A percentile compares a stretch with the other conserved stretches of the same genome.
Conservation (phyloP, 1,140 invertebrate species). For the Ceratosolen solmsi region DNA sequence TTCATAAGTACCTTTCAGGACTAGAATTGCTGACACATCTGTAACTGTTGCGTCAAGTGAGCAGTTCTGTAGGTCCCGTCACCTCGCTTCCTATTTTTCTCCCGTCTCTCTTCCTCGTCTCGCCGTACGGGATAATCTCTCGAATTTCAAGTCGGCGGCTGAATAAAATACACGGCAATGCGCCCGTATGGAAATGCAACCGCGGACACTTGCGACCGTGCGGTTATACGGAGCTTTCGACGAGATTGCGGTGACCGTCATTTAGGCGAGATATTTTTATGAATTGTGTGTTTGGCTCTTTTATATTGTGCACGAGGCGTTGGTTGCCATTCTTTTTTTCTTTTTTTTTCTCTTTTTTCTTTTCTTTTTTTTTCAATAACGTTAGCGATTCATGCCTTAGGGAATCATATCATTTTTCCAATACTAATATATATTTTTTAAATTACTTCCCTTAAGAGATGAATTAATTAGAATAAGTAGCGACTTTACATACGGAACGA, state of each 20-base stretch:
- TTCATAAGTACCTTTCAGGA: constrained; percentile 19
- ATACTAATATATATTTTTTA: too few species aligned
- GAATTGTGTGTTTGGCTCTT: not conserved
- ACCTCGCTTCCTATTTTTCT: constrained; percentile 17
- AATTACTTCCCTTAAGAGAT: too few species aligned
- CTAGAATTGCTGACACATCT: not conserved
- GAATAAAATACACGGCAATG: not conserved
- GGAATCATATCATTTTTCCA: too few species aligned
- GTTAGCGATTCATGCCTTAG: too few species aligned
- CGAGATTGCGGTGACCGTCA: not conserved
- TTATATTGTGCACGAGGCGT: not conserved
- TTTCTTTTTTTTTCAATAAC: too few species aligned
- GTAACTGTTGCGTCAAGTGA: constrained; percentile 22
- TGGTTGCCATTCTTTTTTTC: too few species aligned
- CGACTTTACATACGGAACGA: too few species aligned
- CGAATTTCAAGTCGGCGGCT: not conserved
- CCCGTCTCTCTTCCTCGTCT: not conserved
- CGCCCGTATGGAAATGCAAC: constrained; percentile 14
- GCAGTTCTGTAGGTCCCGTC: not conserved
- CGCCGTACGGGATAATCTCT: not conserved
- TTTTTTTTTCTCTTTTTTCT: too few species aligned
- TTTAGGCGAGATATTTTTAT: not conserved
- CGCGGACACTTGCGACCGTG: not conserved
- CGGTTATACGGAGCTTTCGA: constrained; percentile 22
- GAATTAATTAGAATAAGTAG: too few species aligned